These are phyloP conservation scores for Podargus strigoides DNA, from an alignment of 2,797 vertebrate genomes.

Conservation along the genomic window DNA sequence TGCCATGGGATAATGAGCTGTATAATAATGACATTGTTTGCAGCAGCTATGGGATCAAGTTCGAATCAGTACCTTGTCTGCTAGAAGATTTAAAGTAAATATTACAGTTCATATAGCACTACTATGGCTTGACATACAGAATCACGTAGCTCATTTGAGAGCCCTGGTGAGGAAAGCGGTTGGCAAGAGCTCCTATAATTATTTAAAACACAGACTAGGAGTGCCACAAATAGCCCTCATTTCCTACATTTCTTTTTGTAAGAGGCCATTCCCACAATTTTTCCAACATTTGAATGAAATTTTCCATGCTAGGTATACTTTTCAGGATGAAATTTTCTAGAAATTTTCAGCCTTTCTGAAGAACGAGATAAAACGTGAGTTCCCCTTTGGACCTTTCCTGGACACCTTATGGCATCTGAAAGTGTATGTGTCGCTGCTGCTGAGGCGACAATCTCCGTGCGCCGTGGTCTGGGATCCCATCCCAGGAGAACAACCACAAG, in stretches of 20 bases:
- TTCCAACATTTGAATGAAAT: background rate
- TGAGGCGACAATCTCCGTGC: too few relatives aligned
- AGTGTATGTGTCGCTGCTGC: too few relatives aligned
- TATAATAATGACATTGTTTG: constrained; percentile 3
- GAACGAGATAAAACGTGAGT: background rate
- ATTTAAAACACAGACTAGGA: background rate
- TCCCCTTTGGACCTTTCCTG: background rate
- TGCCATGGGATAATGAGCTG: background rate
- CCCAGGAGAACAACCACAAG: too few relatives aligned
- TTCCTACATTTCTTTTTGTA: background rate
- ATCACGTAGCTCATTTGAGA: constrained; percentile 8
- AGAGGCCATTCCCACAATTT: background rate
- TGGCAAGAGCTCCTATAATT: background rate
- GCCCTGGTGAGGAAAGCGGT: background rate
- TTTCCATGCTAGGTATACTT: background rate
- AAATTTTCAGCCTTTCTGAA: background rate
- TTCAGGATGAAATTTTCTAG: background rate
- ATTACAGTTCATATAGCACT: background rate
- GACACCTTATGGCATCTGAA: background rate
- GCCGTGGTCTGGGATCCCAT: too few relatives aligned
- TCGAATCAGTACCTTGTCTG: background rate
- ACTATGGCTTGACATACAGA: constrained; percentile 26
- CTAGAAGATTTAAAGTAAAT: constrained; percentile 32
- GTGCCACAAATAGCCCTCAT: background rate
- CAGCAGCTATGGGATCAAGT: background rate